A percentile compares a stretch with the other conserved stretches of the same genome.
phyloP scores from a whole-genome alignment of 64 coral and sea anemone species.

The Anthopleura sola region DNA sequence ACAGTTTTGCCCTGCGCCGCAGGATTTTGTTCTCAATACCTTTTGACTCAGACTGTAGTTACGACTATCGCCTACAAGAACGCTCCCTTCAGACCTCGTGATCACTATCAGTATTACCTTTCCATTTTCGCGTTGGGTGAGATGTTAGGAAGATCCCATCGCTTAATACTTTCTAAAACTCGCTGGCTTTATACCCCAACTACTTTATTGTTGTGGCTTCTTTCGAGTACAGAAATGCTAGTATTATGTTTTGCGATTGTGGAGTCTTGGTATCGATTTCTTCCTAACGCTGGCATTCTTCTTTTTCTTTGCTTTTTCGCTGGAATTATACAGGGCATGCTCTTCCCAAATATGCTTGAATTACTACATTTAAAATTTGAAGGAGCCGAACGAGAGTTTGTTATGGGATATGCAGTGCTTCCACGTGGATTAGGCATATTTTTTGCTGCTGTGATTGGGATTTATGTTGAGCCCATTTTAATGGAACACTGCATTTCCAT shows the following conservation, averaged over 20 bases:
- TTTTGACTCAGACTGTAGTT: constrained; percentile 39
- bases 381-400: constrained; percentile 43
- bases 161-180: neutral
- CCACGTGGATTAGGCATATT: constrained; percentile 31
- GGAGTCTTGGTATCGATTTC: constrained; percentile 69
- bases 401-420: constrained; percentile 55
- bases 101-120: constrained; percentile 81
- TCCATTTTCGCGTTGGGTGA: constrained; percentile 49
- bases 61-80: constrained; percentile 75
- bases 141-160: constrained; percentile 43
- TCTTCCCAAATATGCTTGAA: constrained; percentile 48
- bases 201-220: constrained; percentile 14
- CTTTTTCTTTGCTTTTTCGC: constrained; percentile 34
- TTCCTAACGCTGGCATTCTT: constrained; percentile 34
- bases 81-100: constrained; percentile 45
- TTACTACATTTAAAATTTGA: constrained; percentile 54
- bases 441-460: constrained; percentile 36
- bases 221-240: constrained; percentile 24
- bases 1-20: too few species aligned
- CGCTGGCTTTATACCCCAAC: too few species aligned
- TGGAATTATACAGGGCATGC: constrained; percentile 29
- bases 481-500: constrained; percentile 42
- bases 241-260: constrained; percentile 48
- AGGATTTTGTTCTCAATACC: constrained; percentile 47
- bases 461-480: constrained; percentile 36